Conservation (phyloP, 2,888 invertebrate genomes). For the Aphodius sticticus region DNA sequence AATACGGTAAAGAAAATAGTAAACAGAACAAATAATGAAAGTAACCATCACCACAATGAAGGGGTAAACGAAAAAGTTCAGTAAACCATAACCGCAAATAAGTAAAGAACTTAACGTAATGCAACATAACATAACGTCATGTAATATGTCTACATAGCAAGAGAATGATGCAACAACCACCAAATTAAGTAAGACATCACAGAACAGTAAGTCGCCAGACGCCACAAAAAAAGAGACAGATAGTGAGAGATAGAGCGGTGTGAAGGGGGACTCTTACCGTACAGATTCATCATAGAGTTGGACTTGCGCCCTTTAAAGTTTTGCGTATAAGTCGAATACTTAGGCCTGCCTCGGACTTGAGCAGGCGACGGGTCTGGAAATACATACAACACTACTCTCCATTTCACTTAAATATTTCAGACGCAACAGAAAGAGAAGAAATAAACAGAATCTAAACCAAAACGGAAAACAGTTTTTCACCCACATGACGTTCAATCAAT, state of each 20-base stretch:
- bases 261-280: conserved; percentile 74
- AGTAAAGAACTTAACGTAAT: not conserved
- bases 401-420: conserved; percentile 50
- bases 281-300: conserved; percentile 95
- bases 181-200: not conserved
- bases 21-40: not conserved
- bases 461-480: not conserved
- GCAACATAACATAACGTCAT: not conserved
- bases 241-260: conserved; percentile 1
- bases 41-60: not conserved
- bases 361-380: conserved; percentile 84
- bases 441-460: not conserved
- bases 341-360: conserved; percentile 84
- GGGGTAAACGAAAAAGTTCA: not conserved
- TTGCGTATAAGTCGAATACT: conserved; percentile 81
- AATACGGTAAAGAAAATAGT: not conserved
- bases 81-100: conserved; percentile 10
- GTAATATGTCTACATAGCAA: not conserved
- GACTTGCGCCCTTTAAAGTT: conserved; percentile 92
- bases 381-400: conserved; percentile 63
- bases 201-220: not conserved
- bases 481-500: not conserved
- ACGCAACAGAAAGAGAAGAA: conserved; percentile 17
- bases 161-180: conserved; percentile 8
- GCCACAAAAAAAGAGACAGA: conserved; percentile 10